Evolutionary conservation across 30 jellyfish, hydroid and myxozoan genomes (phyloP).

Genomic region (Catostylus mosaicus): DNA sequence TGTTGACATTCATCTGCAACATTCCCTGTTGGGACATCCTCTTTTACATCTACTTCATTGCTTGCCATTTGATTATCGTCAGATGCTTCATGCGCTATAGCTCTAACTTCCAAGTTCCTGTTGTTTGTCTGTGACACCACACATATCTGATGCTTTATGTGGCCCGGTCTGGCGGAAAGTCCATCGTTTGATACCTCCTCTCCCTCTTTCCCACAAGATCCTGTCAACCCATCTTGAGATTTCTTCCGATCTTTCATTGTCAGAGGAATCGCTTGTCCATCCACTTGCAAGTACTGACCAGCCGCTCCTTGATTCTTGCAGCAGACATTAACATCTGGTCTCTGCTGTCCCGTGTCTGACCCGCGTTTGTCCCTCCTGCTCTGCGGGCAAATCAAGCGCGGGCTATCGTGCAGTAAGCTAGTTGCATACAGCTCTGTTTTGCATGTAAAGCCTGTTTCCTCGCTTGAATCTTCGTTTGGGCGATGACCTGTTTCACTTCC

Average conservation of each 20-base stretch:
- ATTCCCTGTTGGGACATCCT: not conserved
- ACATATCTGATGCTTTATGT: too few relatives aligned
- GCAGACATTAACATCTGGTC: too few relatives aligned
- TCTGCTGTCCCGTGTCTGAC: not conserved
- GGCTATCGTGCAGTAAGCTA: not conserved
- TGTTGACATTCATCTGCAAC: not conserved
- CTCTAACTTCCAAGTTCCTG: not conserved
- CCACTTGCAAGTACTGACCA: too few relatives aligned
- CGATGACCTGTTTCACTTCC: not conserved
- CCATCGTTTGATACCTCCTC: too few relatives aligned
- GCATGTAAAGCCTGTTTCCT: slow-evolving; percentile 9
- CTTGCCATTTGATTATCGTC: not conserved
- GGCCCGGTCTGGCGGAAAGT: too few relatives aligned
- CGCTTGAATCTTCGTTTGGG: slow-evolving; percentile 15
- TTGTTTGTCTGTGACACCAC: not conserved
- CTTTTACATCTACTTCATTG: not conserved
- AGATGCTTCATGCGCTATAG: not conserved
- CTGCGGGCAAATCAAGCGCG: not conserved
- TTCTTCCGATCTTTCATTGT: too few relatives aligned
- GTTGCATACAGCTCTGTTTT: slow-evolving; percentile 7
- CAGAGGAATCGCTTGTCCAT: too few relatives aligned
- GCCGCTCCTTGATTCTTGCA: not conserved
- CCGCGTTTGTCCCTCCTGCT: not conserved
- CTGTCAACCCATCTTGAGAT: too few relatives aligned
- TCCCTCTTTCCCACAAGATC: too few relatives aligned